Base-by-base conservation (phyloP, 2,113 vertebrate genomes). In the Leuciscus idus region DNA sequence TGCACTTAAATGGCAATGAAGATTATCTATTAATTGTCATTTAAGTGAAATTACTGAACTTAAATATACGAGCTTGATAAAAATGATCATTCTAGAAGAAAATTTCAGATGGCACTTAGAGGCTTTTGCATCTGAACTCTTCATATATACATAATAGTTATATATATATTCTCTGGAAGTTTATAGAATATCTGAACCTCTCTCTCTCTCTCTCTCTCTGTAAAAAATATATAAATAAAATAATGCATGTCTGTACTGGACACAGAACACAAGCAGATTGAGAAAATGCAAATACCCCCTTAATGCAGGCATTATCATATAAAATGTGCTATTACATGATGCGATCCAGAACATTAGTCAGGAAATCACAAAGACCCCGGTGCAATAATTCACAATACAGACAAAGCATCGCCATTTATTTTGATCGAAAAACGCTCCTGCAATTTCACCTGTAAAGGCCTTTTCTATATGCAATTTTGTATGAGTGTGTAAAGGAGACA, bases 331-430 rank as follows among this genome's bases (percentile, higher is more conserved):
- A 87, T 89, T 68, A 82, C 88, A 87, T 92, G 93, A 90, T 91
- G 92, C 92, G 92, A 93, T 94, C 87, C 94, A 95, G 86, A 92
- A 95, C 94, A 95, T 95, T 95, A 95, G 93, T 92, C 94, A 94
- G 90, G 83, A 72, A 92, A 89, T 93, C 92, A 90, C 84, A 89
- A 90, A 93, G 91, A 93, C 91, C 92, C 92, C 90, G 90, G 88
- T 72, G 77, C 87, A 89, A 88, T 89, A 88, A 84, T 86, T 92
- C 89, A 93, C 94, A 92, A 92, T 68, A 76, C 83, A 83, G 13
- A n/a, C 64, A 77, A 82, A 64, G 73, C 84, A 55, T 62, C 13
- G 61, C 72, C 84, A 88, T 89, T 88, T 77, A 89, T 89, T 88
- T 81, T 86, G 77, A 86, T 89, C 48, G 48, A 84, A 84, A 26